These are phyloP conservation scores for Hyphantria cunea DNA, from an alignment of 1,140 invertebrate genomes.

Conservation along the genomic window DNA sequence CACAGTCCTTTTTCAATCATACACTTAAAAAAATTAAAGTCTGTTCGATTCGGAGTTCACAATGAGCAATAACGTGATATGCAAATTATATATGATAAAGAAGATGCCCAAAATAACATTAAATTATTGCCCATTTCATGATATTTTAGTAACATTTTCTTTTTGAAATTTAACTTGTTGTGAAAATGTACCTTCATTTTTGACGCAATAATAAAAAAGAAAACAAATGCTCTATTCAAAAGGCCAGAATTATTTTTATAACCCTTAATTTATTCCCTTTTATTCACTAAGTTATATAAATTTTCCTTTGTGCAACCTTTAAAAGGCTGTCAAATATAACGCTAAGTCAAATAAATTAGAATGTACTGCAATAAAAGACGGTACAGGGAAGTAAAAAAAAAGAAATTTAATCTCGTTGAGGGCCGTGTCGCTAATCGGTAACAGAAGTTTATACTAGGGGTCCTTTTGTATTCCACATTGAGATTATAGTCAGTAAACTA, in stretches of 20 bases:
- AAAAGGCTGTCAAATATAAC: conserved; percentile 36
- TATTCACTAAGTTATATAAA: conserved; percentile 28
- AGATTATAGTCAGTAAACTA: too few species aligned
- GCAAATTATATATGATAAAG: too few species aligned
- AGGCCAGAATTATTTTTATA: conserved; percentile 4
- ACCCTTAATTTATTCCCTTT: conserved; percentile 25
- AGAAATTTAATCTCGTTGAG: conserved; percentile 49
- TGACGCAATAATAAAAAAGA: conserved; percentile 3
- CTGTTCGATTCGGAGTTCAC: too few species aligned
- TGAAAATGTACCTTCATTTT: neutral
- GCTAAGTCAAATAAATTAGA: conserved; percentile 48
- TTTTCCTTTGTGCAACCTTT: conserved; percentile 10
- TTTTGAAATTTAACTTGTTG: conserved; percentile 4
- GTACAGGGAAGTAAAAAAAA: conserved; percentile 42
- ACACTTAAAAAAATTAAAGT: too few species aligned
- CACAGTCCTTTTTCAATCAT: too few species aligned
- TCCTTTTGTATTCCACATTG: conserved; percentile 9
- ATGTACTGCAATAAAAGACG: conserved; percentile 36
- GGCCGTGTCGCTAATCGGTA: conserved; percentile 48
- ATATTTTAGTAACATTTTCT: neutral
- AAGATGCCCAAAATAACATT: too few species aligned
- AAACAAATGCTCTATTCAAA: conserved; percentile 2
- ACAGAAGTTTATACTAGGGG: conserved; percentile 44
- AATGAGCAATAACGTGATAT: too few species aligned
- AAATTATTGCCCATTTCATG: too few species aligned